These are phyloP conservation scores for Salpingus planirostris DNA, from an alignment of 2,888 invertebrate genomes.

Conservation along the genomic window DNA sequence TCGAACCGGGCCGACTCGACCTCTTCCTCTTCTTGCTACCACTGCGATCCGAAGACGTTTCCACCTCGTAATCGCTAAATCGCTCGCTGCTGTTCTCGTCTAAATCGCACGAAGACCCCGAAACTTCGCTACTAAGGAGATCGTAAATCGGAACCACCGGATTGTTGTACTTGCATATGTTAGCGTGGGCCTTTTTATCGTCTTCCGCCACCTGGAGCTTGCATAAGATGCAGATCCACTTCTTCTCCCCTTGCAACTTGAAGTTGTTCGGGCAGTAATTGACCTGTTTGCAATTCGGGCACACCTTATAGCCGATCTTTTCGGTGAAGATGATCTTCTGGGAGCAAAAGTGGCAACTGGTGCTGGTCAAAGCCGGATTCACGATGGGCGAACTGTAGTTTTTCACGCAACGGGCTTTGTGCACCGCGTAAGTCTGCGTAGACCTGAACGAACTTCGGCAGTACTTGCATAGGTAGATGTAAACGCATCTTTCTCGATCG, in stretches of 20 bases:
- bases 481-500: slow-evolving; percentile 28
- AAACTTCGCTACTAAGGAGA: neutral
- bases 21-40: slow-evolving; percentile 23
- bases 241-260: slow-evolving; percentile 3
- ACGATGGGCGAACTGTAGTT: too few species aligned
- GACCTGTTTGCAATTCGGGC: slow-evolving; percentile 19
- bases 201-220: slow-evolving; percentile 21
- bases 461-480: slow-evolving; percentile 34
- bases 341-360: slow-evolving; percentile 13
- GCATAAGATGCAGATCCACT: slow-evolving; percentile 30
- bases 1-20: neutral
- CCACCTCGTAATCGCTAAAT: too few species aligned
- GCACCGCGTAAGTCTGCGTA: slow-evolving; percentile 29
- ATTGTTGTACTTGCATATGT: slow-evolving; percentile 26
- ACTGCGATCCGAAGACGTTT: too few species aligned
- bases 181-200: slow-evolving; percentile 20
- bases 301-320: slow-evolving; percentile 17
- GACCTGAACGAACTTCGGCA: slow-evolving; percentile 36
- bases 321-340: slow-evolving; percentile 19
- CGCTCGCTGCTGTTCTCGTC: slow-evolving; percentile 4
- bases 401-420: slow-evolving; percentile 15
- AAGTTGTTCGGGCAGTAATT: slow-evolving; percentile 5
- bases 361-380: slow-evolving; percentile 1
- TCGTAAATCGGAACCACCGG: slow-evolving; percentile 19
- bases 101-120: neutral